A percentile compares a stretch with the other conserved stretches of the same genome.
phyloP scores from a whole-genome alignment of 2,888 invertebrate genomes.

The Drosophila subquinaria region DNA sequence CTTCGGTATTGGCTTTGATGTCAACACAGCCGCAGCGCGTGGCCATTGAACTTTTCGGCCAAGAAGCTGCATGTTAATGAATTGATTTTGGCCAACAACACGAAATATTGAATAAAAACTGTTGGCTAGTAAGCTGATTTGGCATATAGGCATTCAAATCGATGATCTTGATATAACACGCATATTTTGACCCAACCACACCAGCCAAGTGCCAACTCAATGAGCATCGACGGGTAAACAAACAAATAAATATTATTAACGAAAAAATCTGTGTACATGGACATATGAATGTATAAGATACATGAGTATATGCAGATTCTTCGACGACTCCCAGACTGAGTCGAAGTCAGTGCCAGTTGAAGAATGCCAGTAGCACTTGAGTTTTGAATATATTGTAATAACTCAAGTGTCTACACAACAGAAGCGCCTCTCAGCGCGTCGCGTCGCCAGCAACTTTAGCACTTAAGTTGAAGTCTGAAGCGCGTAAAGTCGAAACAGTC shows the following conservation, averaged over 20 bases:
- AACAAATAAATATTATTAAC: slow-evolving; percentile 61
- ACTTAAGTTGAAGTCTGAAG: slow-evolving; percentile 74
- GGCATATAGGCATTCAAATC: slow-evolving; percentile 44
- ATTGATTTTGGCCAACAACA: slow-evolving; percentile 22
- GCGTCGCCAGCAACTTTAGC: slow-evolving; percentile 83
- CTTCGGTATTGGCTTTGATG: slow-evolving; percentile 63
- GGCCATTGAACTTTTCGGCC: slow-evolving; percentile 69
- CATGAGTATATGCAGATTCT: slow-evolving; percentile 49
- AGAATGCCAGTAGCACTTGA: slow-evolving; percentile 77
- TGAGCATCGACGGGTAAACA: slow-evolving; percentile 64
- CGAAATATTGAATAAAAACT: slow-evolving; percentile 2
- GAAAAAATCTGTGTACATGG: slow-evolving; percentile 43
- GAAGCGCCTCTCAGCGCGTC: slow-evolving; percentile 75
- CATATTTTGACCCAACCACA: slow-evolving; percentile 41
- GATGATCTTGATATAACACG: slow-evolving; percentile 69
- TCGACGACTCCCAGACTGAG: slow-evolving; percentile 18
- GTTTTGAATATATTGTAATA: slow-evolving; percentile 79
- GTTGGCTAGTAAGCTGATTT: slow-evolving; percentile 34
- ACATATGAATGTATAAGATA: slow-evolving; percentile 9
- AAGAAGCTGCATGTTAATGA: slow-evolving; percentile 41
- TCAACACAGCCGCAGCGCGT: slow-evolving; percentile 54
- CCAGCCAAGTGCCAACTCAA: slow-evolving; percentile 64
- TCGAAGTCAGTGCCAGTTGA: neutral
- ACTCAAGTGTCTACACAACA: slow-evolving; percentile 75
- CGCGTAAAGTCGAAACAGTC: slow-evolving; percentile 69